A percentile compares a stretch with the other conserved stretches of the same genome.
phyloP scores from a whole-genome alignment of 2,797 vertebrate species.

The Hydrophis major region DNA sequence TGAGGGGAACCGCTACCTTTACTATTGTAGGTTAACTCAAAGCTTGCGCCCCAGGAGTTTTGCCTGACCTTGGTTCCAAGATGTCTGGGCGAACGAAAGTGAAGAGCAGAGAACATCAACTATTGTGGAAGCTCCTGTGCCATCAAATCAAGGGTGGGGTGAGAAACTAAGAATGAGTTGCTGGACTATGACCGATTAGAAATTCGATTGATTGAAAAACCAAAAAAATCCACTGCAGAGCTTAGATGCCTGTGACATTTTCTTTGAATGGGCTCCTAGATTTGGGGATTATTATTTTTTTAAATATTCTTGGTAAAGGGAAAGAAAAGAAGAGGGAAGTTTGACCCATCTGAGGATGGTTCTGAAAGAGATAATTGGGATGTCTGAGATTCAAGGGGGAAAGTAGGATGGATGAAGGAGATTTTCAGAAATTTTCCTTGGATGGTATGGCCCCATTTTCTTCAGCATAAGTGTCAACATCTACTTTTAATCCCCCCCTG shows the following conservation, averaged over 20 bases:
- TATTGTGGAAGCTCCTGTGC: background rate
- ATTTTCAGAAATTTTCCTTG: background rate
- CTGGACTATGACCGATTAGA: no score
- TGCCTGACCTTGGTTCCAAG: background rate
- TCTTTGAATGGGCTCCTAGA: background rate
- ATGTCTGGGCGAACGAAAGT: background rate
- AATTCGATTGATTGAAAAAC: background rate
- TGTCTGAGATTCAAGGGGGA: background rate
- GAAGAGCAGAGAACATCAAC: background rate
- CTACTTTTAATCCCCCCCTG: background rate
- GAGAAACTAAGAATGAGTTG: no score
- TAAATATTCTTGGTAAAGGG: background rate
- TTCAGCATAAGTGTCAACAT: background rate
- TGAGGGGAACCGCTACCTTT: no score
- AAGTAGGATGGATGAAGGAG: background rate
- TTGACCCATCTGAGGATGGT: background rate
- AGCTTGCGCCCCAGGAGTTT: background rate
- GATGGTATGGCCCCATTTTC: background rate
- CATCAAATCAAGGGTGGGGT: background rate
- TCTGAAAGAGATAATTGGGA: background rate
- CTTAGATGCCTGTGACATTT: background rate
- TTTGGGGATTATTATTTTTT: background rate
- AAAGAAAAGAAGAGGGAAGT: no score
- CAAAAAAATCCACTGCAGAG: background rate
- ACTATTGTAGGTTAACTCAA: background rate